Evolutionary conservation across 1,140 invertebrate genomes (phyloP).

Genomic region (Venustaconcha ellipsiformis): DNA sequence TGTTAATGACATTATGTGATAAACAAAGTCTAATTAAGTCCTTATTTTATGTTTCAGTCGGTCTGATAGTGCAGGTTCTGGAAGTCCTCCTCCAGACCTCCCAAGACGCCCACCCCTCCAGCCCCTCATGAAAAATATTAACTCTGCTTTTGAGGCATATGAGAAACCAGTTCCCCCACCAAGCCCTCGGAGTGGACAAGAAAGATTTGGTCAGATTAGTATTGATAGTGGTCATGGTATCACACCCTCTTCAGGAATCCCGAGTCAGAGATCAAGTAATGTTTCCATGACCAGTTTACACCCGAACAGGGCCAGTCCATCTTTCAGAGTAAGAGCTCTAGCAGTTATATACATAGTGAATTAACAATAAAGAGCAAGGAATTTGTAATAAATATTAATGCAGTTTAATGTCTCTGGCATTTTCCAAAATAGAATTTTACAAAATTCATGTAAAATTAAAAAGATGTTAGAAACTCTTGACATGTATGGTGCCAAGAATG

Average conservation of each 20-base stretch:
- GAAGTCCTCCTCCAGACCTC: constrained; percentile 34
- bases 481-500: no score
- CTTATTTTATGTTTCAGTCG: constrained; percentile 27
- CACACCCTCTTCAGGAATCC: not conserved
- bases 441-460: no score
- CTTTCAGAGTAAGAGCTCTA: no score
- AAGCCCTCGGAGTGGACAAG: constrained; percentile 16
- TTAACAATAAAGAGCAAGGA: no score
- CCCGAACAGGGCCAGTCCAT: no score
- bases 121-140: constrained; percentile 42
- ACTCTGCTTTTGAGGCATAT: constrained; percentile 50
- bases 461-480: no score
- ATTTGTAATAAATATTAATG: no score
- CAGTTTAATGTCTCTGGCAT: no score
- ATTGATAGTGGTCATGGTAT: constrained; percentile 5
- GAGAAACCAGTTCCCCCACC: constrained; percentile 48
- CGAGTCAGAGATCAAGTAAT: not conserved
- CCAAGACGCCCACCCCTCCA: constrained; percentile 39
- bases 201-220: constrained; percentile 17
- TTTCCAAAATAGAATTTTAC: no score
- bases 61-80: constrained; percentile 40
- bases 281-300: no score
- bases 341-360: no score
- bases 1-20: not conserved
- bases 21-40: not conserved